Percentiles rank a stretch among this genome's conserved stretches.
Evolutionary conservation across 1,140 invertebrate species (phyloP).

Genomic region (Caenorhabditis inopinata): DNA sequence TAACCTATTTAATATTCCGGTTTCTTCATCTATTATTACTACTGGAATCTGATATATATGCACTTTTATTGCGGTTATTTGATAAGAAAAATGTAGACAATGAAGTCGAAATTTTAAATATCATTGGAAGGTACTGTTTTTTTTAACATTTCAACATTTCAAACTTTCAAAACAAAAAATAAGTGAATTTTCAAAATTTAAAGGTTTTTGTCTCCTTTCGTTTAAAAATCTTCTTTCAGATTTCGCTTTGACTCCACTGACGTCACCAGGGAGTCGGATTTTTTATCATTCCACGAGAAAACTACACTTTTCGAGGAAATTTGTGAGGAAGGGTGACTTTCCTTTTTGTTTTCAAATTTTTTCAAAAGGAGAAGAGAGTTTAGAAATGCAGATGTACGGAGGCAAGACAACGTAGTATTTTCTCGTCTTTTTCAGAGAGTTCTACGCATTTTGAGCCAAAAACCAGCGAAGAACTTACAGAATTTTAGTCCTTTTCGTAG

Average conservation of each 20-base stretch:
- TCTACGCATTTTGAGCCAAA: no score
- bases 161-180: no score
- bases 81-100: neutral
- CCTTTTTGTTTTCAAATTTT: neutral
- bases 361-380: no score
- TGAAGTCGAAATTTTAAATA: neutral
- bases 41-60: conserved; percentile 7
- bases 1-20: neutral
- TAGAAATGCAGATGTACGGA: no score
- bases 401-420: no score
- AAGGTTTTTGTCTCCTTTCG: no score
- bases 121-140: neutral
- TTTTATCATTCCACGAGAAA: conserved; percentile 1
- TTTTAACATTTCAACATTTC: no score
- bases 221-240: neutral
- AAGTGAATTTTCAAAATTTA: no score
- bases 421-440: no score
- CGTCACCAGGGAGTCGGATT: conserved; percentile 10
- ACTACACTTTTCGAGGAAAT: conserved; percentile 6
- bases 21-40: neutral
- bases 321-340: neutral
- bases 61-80: conserved; percentile 12
- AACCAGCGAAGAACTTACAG: no score
- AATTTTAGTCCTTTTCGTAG: no score
- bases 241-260: neutral